Percentiles rank a stretch among this genome's conserved stretches.
Conservation (phyloP, 2,113 vertebrate species). For the Sarotherodon lohbergeri region DNA sequence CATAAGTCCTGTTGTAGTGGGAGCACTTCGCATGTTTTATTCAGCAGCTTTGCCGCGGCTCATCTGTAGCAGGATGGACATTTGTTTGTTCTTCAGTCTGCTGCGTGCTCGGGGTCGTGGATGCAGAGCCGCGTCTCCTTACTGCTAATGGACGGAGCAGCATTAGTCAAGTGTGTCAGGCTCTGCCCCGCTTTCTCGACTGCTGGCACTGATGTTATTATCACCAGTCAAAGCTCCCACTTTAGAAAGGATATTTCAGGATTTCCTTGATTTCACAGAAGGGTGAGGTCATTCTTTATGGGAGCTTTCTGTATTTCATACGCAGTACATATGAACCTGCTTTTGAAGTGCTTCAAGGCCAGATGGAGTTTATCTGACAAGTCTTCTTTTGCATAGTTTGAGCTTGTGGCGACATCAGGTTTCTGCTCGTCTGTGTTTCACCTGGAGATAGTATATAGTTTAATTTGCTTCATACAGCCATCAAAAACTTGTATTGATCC, state of each 20-base stretch:
- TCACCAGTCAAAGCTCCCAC: not conserved
- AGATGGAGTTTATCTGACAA: not conserved
- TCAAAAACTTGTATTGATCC: not conserved
- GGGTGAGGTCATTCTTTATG: not conserved
- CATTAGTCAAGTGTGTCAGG: constrained; percentile 16
- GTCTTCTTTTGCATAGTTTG: not conserved
- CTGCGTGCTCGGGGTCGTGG: not conserved
- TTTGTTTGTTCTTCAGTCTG: constrained; percentile 24
- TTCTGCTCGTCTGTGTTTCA: not conserved
- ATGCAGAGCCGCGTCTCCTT: not conserved
- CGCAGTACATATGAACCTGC: not conserved
- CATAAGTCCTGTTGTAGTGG: constrained; percentile 17
- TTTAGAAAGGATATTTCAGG: not conserved
- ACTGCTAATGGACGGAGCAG: constrained; percentile 33
- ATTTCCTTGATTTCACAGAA: constrained; percentile 1
- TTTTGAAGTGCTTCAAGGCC: not conserved
- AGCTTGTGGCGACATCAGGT: not conserved
- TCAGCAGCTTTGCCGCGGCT: constrained; percentile 12
- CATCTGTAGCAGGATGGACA: not conserved
- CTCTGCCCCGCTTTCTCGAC: not conserved
- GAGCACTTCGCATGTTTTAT: constrained; percentile 45
- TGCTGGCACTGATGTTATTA: not conserved
- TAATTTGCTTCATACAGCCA: not conserved
- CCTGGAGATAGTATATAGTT: not conserved
- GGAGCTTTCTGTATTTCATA: not conserved